Conservation (phyloP, 2,113 vertebrate species). For the Morone chrysops region DNA sequence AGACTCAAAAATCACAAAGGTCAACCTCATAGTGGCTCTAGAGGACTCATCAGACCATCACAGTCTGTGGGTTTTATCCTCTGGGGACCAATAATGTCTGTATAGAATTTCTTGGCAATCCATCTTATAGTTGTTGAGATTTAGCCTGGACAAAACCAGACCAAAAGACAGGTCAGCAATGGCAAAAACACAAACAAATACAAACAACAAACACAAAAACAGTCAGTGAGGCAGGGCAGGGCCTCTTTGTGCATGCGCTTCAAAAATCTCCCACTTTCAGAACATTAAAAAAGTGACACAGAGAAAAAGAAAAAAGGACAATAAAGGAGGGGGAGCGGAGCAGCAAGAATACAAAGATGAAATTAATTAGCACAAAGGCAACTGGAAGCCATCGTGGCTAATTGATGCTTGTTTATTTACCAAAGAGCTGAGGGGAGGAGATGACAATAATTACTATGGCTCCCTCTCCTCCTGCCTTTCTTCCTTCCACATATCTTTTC, state of each 20-base stretch:
- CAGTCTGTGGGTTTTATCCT: neutral
- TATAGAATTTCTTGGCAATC: neutral
- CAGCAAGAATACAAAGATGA: slow-evolving; percentile 28
- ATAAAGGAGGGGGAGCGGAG: slow-evolving; percentile 16
- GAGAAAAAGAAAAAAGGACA: neutral
- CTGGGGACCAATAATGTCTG: neutral
- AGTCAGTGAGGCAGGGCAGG: neutral
- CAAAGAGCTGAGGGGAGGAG: slow-evolving; percentile 58
- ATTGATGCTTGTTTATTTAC: slow-evolving; percentile 69
- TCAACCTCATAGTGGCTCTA: neutral
- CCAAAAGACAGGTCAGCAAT: neutral
- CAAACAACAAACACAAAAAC: too few relatives aligned
- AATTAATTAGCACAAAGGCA: slow-evolving; percentile 62
- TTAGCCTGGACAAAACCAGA: neutral
- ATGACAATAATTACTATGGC: slow-evolving; percentile 53
- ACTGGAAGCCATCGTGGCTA: slow-evolving; percentile 63
- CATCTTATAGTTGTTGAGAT: neutral
- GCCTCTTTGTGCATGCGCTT: neutral
- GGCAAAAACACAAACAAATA: too few relatives aligned
- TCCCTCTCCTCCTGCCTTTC: slow-evolving; percentile 25
- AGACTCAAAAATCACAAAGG: neutral
- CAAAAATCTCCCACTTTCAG: neutral
- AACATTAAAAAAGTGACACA: neutral
- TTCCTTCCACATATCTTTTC: slow-evolving; percentile 14
- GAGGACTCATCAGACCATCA: neutral